These are phyloP conservation scores for Protonemura montana DNA, from an alignment of 2,888 invertebrate species.

Conservation along the genomic window DNA sequence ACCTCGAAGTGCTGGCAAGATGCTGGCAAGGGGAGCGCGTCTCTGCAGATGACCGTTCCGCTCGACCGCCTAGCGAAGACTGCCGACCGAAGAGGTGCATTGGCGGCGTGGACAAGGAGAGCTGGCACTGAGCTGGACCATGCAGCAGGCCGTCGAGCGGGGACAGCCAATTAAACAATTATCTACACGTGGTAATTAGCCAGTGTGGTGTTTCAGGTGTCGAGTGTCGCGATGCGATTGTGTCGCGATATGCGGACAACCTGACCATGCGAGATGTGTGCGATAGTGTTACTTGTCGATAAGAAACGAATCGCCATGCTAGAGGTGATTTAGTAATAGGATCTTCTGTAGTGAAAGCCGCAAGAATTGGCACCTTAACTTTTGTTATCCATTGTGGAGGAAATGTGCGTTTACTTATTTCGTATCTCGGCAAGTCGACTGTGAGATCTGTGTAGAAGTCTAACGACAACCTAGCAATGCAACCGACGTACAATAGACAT, in stretches of 20 bases:
- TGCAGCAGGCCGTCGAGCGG: not conserved
- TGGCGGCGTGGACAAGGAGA: not conserved
- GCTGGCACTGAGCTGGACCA: not conserved
- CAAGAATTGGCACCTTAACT: too few relatives aligned
- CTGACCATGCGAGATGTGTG: not conserved
- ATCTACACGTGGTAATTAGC: not conserved
- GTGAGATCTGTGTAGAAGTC: too few relatives aligned
- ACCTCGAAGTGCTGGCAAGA: not conserved
- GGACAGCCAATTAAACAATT: not conserved
- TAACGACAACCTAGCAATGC: too few relatives aligned
- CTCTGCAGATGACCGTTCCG: conserved; percentile 12
- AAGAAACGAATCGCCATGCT: too few relatives aligned
- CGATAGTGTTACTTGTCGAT: not conserved
- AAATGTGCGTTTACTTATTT: too few relatives aligned
- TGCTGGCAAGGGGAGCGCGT: not conserved
- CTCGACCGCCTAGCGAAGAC: not conserved
- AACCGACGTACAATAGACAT: too few relatives aligned
- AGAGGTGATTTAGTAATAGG: too few relatives aligned
- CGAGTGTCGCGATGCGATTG: not conserved
- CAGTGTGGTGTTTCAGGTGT: not conserved
- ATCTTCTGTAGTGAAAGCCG: too few relatives aligned
- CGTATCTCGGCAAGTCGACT: too few relatives aligned
- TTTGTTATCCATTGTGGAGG: too few relatives aligned
- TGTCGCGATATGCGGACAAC: not conserved
- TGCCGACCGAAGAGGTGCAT: not conserved